Conservation (phyloP, 2,113 vertebrate species). For the Sander vitreus region DNA sequence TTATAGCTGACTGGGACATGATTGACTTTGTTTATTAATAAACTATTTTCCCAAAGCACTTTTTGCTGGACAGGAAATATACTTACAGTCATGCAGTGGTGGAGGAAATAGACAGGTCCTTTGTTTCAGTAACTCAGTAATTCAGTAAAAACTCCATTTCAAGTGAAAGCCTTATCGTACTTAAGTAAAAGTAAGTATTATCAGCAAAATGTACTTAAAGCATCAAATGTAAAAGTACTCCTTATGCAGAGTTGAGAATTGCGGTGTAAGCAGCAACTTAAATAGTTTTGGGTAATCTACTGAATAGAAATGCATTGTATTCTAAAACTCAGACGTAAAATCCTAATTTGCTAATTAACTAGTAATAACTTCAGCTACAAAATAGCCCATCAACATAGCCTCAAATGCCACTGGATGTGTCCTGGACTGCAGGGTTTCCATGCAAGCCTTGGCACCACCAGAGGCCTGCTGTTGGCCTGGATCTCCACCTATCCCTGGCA, state of each 20-base stretch:
- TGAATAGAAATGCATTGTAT: not conserved
- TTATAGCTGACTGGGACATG: not conserved
- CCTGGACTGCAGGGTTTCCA: not conserved
- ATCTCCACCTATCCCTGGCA: conserved; percentile 41
- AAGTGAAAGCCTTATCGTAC: not conserved
- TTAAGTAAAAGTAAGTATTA: not conserved
- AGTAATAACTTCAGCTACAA: not conserved
- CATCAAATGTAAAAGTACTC: not conserved
- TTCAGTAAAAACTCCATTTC: not conserved
- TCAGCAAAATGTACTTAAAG: not conserved
- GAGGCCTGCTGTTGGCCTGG: conserved; percentile 11
- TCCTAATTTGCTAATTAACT: not conserved
- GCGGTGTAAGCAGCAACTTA: not conserved
- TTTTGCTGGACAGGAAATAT: not conserved
- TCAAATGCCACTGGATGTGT: not conserved
- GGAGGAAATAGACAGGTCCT: not conserved
- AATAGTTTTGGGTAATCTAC: not conserved
- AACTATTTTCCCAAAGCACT: not conserved
- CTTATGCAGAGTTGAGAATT: too few relatives aligned
- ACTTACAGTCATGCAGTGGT: too few relatives aligned
- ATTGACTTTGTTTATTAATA: not conserved
- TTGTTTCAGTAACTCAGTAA: not conserved
- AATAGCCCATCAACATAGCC: not conserved
- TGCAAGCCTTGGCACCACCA: not conserved
- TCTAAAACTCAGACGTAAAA: too few relatives aligned